Conservation (phyloP, 2,113 vertebrate species). For the Antennarius striatus region DNA sequence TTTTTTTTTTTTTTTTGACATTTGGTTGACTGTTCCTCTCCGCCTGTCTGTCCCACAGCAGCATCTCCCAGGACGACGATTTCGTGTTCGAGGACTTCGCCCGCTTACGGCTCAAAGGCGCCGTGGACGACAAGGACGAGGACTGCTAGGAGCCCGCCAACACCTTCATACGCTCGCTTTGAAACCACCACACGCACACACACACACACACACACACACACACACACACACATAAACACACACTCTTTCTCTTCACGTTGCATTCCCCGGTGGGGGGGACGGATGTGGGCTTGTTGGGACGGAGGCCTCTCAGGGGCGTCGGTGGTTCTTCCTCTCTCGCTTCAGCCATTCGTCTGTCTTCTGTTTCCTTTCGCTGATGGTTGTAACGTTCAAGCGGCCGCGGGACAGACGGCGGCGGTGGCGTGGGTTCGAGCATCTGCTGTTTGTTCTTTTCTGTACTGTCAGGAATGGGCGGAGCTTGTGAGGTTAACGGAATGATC, state of each 20-base stretch:
- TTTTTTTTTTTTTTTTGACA: too few relatives aligned
- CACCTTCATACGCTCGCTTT: constrained; percentile 42
- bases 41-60: constrained; percentile 58
- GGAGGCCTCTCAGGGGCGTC: constrained; percentile 16
- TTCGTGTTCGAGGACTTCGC: constrained; percentile 94
- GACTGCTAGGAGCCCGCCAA: constrained; percentile 76
- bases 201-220: constrained; percentile 20
- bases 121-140: constrained; percentile 88
- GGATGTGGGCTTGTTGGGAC: constrained; percentile 39
- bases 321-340: constrained; percentile 50
- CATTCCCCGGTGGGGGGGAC: constrained; percentile 56
- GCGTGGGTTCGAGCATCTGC: not conserved
- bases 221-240: constrained; percentile 29
- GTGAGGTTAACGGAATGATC: not conserved
- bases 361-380: constrained; percentile 19
- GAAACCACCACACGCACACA: constrained; percentile 27
- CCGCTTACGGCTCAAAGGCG: constrained; percentile 88
- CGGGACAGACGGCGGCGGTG: constrained; percentile 18
- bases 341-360: constrained; percentile 44
- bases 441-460: not conserved
- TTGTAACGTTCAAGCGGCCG: constrained; percentile 19
- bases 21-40: too few relatives aligned
- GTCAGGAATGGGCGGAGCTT: constrained; percentile 11
- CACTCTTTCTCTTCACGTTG: constrained; percentile 21
- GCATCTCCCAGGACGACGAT: constrained; percentile 88